Evolutionary conservation across 2,113 vertebrate species (phyloP), one percentile per base, ranked within the genome.

Genomic region (Tachuris rubrigastra): DNA sequence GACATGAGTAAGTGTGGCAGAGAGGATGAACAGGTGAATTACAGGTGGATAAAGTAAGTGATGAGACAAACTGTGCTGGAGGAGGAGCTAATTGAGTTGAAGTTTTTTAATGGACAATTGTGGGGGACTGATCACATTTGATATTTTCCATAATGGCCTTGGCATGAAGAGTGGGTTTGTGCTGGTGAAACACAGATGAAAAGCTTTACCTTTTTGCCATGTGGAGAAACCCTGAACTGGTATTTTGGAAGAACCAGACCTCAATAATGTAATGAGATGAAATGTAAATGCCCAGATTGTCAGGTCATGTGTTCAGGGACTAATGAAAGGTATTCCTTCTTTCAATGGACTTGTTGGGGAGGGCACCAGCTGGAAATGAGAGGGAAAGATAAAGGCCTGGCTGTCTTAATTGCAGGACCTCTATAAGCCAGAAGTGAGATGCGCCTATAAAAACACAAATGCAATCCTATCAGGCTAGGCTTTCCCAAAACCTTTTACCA

Each of bases 271-370:
- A 93, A 82, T 69, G 44, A 22, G 49, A 90, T 82, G 58, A 85
- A 90, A 82, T 60, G 6, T 55, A 79, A 82, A 87, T 87, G 22
- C 11, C 55, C 67, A 79, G 24, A 85, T 60, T 94, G 53, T 46
- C 72, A 75, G 87, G 30, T 85, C 39, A 28, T 59, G 18, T 78
- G 30, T 30, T 33, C 0, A 5, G 52, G 37, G 73, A 85, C 24
- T 87, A 85, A 77, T 73, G 56, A 90, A 92, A 87, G 68, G 55
- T 69, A 53, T 85, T 93, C 69, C 89, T 79, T 84, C 73, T 93
- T 76, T 84, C 1, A 1, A n/a, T 79, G 44, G 47, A 85, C 25
- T 23, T 0, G 0, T 3, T 4, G 13, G 24, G 72, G 67, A 73
- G 37, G 58, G 73, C 22, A 80, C 59, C 58, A 92, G 39, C 44